Conservation (phyloP, 2,888 invertebrate genomes). For the Oscheius sp. region DNA sequence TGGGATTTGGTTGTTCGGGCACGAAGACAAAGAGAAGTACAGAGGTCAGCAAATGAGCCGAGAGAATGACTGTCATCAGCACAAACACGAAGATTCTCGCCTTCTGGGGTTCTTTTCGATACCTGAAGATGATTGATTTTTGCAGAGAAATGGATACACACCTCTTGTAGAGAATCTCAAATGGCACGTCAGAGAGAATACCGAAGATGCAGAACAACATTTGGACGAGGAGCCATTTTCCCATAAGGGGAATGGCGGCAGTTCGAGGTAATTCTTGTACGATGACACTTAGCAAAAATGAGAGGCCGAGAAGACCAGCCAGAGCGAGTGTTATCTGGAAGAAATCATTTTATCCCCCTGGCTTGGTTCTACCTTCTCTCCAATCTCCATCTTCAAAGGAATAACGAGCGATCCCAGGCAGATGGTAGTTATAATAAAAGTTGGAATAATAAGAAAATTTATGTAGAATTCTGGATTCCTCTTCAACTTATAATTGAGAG, state of each 20-base stretch:
- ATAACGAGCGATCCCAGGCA: conserved; percentile 10
- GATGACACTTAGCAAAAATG: conserved; percentile 1
- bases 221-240: conserved; percentile 3
- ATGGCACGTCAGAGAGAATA: too few relatives aligned
- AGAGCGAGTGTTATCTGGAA: conserved; percentile 1
- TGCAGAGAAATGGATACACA: too few relatives aligned
- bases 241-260: not conserved
- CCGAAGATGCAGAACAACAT: not conserved
- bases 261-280: not conserved
- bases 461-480: conserved; percentile 21
- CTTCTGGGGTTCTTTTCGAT: not conserved
- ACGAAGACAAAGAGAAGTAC: not conserved
- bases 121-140: not conserved
- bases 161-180: too few relatives aligned
- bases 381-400: conserved; percentile 21
- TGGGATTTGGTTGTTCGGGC: not conserved
- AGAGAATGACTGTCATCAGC: not conserved
- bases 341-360: not conserved
- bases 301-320: not conserved
- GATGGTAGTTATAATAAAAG: conserved; percentile 6
- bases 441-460: conserved; percentile 11
- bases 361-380: not conserved
- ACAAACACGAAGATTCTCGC: not conserved
- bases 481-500: not conserved
- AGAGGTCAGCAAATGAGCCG: not conserved